Base-by-base conservation (phyloP, 2,113 vertebrate genomes). In the Pluvialis apricaria region DNA sequence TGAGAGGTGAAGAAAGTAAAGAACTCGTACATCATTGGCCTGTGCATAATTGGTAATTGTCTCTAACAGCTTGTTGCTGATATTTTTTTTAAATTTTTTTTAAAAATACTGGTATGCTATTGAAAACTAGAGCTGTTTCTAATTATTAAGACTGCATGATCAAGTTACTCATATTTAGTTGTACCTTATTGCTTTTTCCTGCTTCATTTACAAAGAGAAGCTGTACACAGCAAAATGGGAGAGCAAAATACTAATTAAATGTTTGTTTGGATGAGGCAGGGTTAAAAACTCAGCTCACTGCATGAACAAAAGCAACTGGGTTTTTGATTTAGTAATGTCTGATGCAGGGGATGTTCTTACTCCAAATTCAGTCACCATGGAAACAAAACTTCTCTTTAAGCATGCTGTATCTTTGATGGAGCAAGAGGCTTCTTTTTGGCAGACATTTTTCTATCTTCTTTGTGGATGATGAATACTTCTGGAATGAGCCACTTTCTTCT, bases 311-410 rank as follows among this genome's bases (percentile, higher is more conserved):
- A 82, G 94, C 83, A 89, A 82, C 70, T 65, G 89, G 84, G 62
- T 82, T 97, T 96, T 95, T 95, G 92, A 95, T 96, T 94, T 82
- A 87, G 91, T 94, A 52, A 8, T 73, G 91, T 82, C 86, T 96
- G 94, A 92, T 96, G 81, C 91, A 91, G 91, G 70, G 94, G 89
- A 96, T 94, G 83, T 79, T 96, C 93, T 72, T 90, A 93, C 84
- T 95, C 95, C 96, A 96, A 97, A 97, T 97, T 97, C 92, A 85
- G 95, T 97, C 95, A 82, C 97, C 97, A 97, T 97, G 95, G 97
- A 95, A 97, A 97, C 97, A 82, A 96, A 97, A 91, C 86, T 95
- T 94, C 84, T 94, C 89, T 97, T 94, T 72, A 86, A 92, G 94
- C 38, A 13, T 72, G 80, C 90, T 68, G 65, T 72, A 95, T 92